Evolutionary conservation across 2,888 invertebrate species (phyloP).

Genomic region (Acrobasis consociella): DNA sequence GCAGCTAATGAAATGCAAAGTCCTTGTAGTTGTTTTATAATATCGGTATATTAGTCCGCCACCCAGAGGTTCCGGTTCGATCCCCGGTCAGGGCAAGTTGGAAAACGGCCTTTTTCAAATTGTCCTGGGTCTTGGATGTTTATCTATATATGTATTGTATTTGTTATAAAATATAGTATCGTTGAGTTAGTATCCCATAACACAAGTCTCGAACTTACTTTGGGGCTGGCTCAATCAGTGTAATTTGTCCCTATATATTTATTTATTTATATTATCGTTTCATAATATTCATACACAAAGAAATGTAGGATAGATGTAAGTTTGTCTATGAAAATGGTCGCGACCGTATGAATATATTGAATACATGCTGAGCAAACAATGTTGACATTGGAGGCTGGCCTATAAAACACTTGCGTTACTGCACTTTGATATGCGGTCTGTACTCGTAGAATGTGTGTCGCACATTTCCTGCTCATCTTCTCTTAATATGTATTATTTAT

Average conservation of each 20-base stretch:
- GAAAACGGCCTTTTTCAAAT: too few relatives aligned
- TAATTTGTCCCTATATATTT: too few relatives aligned
- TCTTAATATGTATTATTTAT: slow-evolving; percentile 3
- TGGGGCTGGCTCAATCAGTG: too few relatives aligned
- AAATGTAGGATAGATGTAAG: background rate
- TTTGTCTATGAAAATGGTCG: slow-evolving; percentile 29
- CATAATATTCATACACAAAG: background rate
- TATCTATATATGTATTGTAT: too few relatives aligned
- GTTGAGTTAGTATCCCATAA: too few relatives aligned
- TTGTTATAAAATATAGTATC: too few relatives aligned
- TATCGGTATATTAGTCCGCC: too few relatives aligned
- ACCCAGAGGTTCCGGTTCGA: too few relatives aligned
- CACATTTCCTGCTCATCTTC: slow-evolving; percentile 62
- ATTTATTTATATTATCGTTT: too few relatives aligned
- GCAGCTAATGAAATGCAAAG: slow-evolving; percentile 11
- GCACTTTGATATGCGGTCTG: slow-evolving; percentile 52
- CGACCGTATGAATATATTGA: slow-evolving; percentile 40
- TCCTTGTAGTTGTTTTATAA: background rate
- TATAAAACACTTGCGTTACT: slow-evolving; percentile 63
- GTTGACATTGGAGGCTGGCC: slow-evolving; percentile 52
- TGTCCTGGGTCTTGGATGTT: too few relatives aligned
- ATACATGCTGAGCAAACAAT: slow-evolving; percentile 46
- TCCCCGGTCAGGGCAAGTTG: too few relatives aligned
- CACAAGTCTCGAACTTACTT: too few relatives aligned
- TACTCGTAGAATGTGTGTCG: slow-evolving; percentile 54